Evolutionary conservation across 1,140 invertebrate species (phyloP), one percentile per base, ranked within the genome.

Genomic region (Solenopsis invicta): DNA sequence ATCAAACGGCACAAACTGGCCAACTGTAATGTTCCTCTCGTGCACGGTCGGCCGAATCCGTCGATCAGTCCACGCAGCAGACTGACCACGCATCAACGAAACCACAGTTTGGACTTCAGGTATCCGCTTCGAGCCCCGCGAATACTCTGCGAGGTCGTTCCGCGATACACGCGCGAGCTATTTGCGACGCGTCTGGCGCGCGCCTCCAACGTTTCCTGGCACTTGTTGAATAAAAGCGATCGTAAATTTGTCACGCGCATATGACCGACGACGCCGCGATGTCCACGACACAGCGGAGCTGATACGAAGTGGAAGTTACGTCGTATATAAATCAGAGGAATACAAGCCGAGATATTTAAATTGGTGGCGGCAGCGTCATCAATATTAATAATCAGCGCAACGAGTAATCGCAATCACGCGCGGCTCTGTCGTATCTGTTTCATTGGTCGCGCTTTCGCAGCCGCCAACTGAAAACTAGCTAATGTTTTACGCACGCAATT

Each of bases 51-150:
- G 69, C 95, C 96, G 71, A 95, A 95, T 88, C 93, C 94, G 88
- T 92, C 95, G 87, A 95, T 95, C 86, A 96, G 95, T 69, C 90
- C 93, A 67, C 96, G 96, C 91, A 96, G 96, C 86, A 95, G 96
- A 92, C 95, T 97, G 91, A 97, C 96, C 89, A 97, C 96, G 88
- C 97, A 98, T 95, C 97, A 98, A 95, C 96, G 97, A 91, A 98
- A 98, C 94, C 96, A 97, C 88, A 97, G 97, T 92, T 95, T 98
- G 86, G 97, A 98, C 94, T 97, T 97, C 92, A 96, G 78, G 78
- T 97, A 94, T 91, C 37, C 24, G 37, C 41, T 71, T 45, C 18
- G 64, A 66, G 41, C 9, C 18, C 34, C 37, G 37, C 24, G 54
- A 61, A 61, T 37, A 9, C 69, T 69, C 41, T 21, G 12, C 66